Evolutionary conservation across 2,113 vertebrate genomes (phyloP).

Genomic region (Pituophis catenifer): DNA sequence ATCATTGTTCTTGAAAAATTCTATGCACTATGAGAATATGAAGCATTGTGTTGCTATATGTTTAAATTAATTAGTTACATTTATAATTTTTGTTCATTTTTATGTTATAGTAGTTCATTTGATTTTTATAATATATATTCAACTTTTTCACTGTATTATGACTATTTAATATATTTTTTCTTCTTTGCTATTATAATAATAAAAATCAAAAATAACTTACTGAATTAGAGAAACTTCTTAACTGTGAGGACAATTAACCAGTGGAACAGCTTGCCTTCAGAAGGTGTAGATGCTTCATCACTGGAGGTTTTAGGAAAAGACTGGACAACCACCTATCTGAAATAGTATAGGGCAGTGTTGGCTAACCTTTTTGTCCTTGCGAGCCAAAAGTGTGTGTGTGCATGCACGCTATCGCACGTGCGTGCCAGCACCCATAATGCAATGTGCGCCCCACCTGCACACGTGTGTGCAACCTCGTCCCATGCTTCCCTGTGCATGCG

Average conservation of each 20-base stretch:
- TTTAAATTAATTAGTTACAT: not conserved
- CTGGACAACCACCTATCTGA: not conserved
- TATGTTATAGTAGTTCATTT: not conserved
- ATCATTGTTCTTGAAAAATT: not conserved
- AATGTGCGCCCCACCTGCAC: too few relatives aligned
- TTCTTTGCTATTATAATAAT: not conserved
- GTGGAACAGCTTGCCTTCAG: not conserved
- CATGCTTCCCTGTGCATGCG: too few relatives aligned
- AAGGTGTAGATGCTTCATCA: not conserved
- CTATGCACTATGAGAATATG: not conserved
- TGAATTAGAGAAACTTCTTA: not conserved
- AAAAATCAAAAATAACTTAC: not conserved
- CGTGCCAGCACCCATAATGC: too few relatives aligned
- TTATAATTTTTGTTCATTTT: not conserved
- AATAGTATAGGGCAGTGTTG: not conserved
- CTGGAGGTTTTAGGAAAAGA: not conserved
- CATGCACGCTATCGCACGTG: too few relatives aligned
- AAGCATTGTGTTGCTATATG: not conserved
- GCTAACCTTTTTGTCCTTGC: too few relatives aligned
- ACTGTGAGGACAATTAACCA: not conserved
- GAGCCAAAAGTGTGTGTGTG: too few relatives aligned
- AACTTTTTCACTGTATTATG: not conserved
- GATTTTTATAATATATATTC: not conserved
- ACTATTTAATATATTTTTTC: not conserved
- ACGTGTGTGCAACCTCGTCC: too few relatives aligned